Conservation (phyloP, 2,888 invertebrate species). For the Parochlus steinenii region DNA sequence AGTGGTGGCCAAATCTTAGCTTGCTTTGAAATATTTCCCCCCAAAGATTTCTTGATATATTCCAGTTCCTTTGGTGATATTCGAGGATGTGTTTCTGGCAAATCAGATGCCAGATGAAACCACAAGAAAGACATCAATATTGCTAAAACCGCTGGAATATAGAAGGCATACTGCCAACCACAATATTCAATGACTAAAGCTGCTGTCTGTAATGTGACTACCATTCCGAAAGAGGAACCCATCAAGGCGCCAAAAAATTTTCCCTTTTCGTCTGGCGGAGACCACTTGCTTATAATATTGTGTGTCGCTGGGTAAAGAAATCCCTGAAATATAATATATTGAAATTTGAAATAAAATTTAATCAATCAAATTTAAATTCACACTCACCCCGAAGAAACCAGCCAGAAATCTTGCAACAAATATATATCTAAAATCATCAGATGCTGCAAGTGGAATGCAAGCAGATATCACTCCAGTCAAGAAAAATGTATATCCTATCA, state of each 20-base stretch:
- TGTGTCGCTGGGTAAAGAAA: conserved; percentile 43
- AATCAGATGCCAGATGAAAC: conserved; percentile 39
- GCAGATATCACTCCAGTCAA: neutral
- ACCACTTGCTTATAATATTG: conserved; percentile 42
- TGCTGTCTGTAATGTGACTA: conserved; percentile 39
- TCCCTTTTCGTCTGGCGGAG: conserved; percentile 45
- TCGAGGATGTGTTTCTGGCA: conserved; percentile 38
- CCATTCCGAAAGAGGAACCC: conserved; percentile 48
- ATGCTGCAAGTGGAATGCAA: neutral
- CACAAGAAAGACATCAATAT: conserved; percentile 37
- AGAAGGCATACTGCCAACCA: conserved; percentile 44
- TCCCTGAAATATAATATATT: conserved; percentile 27
- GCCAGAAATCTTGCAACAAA: neutral
- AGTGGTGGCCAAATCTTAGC: conserved; percentile 38
- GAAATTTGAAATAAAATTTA: neutral
- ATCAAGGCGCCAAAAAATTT: conserved; percentile 44
- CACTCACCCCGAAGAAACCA: conserved; percentile 4
- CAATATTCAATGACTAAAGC: conserved; percentile 36
- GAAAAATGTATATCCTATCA: neutral
- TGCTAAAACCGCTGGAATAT: conserved; percentile 35
- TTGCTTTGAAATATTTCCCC: conserved; percentile 33
- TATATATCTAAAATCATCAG: neutral
- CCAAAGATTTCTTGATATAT: conserved; percentile 37
- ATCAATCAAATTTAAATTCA: neutral
- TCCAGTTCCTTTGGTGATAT: conserved; percentile 38